phyloP scores from a whole-genome alignment of 2,797 vertebrate species.

The Channallabes apus region DNA sequence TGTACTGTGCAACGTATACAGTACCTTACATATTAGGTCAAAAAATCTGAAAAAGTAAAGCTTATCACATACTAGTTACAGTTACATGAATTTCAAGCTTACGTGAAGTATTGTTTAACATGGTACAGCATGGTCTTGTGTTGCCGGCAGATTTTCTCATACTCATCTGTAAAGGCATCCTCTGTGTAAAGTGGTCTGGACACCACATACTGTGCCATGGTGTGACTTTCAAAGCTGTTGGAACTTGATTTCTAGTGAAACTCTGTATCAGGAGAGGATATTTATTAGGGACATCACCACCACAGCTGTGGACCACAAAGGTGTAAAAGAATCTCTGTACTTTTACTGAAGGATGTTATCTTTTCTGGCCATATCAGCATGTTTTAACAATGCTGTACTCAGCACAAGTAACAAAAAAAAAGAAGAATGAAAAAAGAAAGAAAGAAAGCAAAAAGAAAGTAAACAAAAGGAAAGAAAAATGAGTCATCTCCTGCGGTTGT shows the following conservation, averaged over 20 bases:
- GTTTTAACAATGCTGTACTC: not conserved
- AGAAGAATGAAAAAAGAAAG: no score
- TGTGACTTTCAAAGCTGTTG: slow-evolving; percentile 37
- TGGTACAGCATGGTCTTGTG: slow-evolving; percentile 83
- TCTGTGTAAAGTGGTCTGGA: slow-evolving; percentile 85
- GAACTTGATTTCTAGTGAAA: slow-evolving; percentile 46
- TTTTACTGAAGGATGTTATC: slow-evolving; percentile 9
- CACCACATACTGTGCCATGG: slow-evolving; percentile 84
- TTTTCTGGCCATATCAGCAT: slow-evolving; percentile 18
- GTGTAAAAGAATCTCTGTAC: not conserved
- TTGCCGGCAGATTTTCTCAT: slow-evolving; percentile 79
- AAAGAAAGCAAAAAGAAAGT: not conserved
- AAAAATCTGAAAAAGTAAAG: not conserved
- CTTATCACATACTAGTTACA: not conserved
- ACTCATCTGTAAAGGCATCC: slow-evolving; percentile 77
- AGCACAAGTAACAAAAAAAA: not conserved
- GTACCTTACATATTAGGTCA: not conserved
- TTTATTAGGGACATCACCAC: slow-evolving; percentile 7
- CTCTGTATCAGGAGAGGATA: slow-evolving; percentile 22
- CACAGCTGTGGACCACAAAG: not conserved
- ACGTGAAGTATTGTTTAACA: slow-evolving; percentile 80
- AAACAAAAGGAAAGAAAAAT: not conserved
- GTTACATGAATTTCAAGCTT: slow-evolving; percentile 64
- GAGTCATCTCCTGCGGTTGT: not conserved
- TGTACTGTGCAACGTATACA: not conserved